phyloP scores from a whole-genome alignment of 2,888 invertebrate genomes.

The Ophion slaviceki region DNA sequence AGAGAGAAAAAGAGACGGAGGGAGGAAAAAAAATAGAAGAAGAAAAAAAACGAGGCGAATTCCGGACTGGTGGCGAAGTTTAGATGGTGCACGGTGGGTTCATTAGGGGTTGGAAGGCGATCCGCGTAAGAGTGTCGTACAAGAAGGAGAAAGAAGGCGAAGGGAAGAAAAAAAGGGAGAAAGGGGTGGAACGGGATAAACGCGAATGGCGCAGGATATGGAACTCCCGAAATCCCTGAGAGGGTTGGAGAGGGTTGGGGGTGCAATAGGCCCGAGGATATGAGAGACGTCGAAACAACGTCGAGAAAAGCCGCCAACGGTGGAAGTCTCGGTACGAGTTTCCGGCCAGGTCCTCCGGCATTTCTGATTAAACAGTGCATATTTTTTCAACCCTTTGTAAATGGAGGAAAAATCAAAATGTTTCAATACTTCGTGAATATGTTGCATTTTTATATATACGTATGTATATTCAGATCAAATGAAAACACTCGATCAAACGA shows the following conservation, averaged over 20 bases:
- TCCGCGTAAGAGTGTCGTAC: conserved; percentile 55
- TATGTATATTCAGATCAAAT: not conserved
- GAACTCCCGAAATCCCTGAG: conserved; percentile 73
- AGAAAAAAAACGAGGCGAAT: conserved; percentile 54
- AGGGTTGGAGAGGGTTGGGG: conserved; percentile 52
- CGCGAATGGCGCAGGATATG: conserved; percentile 24
- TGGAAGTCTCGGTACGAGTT: conserved; percentile 45
- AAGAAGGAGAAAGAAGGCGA: conserved; percentile 32
- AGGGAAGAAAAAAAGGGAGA: conserved; percentile 1
- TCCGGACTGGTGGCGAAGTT: conserved; percentile 73
- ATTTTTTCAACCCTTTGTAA: conserved; percentile 51
- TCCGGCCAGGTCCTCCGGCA: conserved; percentile 50
- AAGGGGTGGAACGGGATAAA: conserved; percentile 59
- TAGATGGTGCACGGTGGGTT: conserved; percentile 72
- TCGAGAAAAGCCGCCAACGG: conserved; percentile 65
- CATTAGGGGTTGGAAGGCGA: conserved; percentile 73
- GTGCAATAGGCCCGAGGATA: conserved; percentile 77
- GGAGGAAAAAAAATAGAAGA: conserved; percentile 50
- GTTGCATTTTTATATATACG: not conserved
- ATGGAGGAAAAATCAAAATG: conserved; percentile 16
- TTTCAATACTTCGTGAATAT: conserved; percentile 8
- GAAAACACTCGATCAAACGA: not conserved
- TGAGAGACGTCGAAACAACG: conserved; percentile 75
- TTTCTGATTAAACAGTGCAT: conserved; percentile 61
- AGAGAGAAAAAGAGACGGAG: conserved; percentile 51